phyloP scores from a whole-genome alignment of 1,140 invertebrate genomes.

The Drosophila virilis region DNA sequence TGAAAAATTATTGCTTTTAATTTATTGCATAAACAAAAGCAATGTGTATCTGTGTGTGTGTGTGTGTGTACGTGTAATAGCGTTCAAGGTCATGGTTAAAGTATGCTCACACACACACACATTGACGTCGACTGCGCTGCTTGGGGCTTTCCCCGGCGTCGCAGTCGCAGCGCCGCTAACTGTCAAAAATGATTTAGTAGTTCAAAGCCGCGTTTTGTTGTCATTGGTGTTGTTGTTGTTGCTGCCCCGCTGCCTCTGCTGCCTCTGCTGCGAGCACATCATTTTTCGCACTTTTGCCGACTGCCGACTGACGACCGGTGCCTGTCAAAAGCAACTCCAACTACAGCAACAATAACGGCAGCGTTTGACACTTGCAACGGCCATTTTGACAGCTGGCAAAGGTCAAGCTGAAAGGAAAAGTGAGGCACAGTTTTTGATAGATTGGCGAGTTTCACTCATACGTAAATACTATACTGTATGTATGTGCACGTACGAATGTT shows the following conservation, averaged over 20 bases:
- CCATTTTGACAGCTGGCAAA: constrained; percentile 78
- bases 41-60: constrained; percentile 28
- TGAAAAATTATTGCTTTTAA: constrained; percentile 84
- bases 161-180: constrained; percentile 69
- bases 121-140: constrained; percentile 50
- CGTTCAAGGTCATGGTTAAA: constrained; percentile 76
- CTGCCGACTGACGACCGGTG: constrained; percentile 47
- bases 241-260: background rate
- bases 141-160: constrained; percentile 77
- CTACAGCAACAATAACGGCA: constrained; percentile 28
- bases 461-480: background rate
- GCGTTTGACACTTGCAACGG: constrained; percentile 61
- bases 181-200: constrained; percentile 83
- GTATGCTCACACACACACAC: constrained; percentile 42
- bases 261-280: constrained; percentile 8
- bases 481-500: no score
- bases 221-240: constrained; percentile 2
- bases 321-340: constrained; percentile 65
- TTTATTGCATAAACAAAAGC: constrained; percentile 84
- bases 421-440: constrained; percentile 63
- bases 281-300: constrained; percentile 53
- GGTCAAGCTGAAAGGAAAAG: constrained; percentile 77
- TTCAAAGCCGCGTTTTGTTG: constrained; percentile 81
- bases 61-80: constrained; percentile 53
- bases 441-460: constrained; percentile 43